These are phyloP conservation scores for Lordiphosa clarofinis DNA, from an alignment of 1,140 invertebrate genomes.

Conservation along the genomic window DNA sequence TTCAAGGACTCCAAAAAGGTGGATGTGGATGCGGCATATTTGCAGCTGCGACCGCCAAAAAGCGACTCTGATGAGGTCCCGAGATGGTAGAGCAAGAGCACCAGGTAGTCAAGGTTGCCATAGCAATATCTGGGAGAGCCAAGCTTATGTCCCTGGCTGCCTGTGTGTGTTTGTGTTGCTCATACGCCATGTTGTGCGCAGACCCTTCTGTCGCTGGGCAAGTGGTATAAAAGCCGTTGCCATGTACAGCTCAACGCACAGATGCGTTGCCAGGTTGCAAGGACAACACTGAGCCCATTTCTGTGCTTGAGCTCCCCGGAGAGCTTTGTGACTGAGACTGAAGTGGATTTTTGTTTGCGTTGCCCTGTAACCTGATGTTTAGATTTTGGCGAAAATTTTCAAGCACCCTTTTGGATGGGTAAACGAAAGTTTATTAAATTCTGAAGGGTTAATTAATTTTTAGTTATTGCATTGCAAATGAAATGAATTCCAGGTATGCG, in stretches of 20 bases:
- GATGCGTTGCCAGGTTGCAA: conserved; percentile 57
- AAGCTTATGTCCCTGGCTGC: conserved; percentile 1
- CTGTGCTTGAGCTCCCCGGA: too few relatives aligned
- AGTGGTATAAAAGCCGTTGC: conserved; percentile 69
- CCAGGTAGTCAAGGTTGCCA: conserved; percentile 74
- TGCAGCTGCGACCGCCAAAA: conserved; percentile 44
- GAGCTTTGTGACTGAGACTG: conserved; percentile 11
- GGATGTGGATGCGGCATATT: conserved; percentile 37
- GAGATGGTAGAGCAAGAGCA: conserved; percentile 64
- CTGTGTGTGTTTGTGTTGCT: conserved; percentile 28
- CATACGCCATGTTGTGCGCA: conserved; percentile 75
- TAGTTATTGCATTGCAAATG: too few relatives aligned
- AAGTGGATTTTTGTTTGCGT: conserved; percentile 37
- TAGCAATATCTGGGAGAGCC: conserved; percentile 63
- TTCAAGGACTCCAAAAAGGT: conserved; percentile 49
- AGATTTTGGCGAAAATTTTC: conserved; percentile 21
- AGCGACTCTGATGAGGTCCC: conserved; percentile 35
- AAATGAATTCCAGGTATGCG: too few relatives aligned
- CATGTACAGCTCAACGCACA: conserved; percentile 54
- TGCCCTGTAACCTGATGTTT: conserved; percentile 18
- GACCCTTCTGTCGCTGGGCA: conserved; percentile 32
- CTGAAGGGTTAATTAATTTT: too few relatives aligned
- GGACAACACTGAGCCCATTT: conserved; percentile 12
- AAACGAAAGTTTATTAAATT: too few relatives aligned
- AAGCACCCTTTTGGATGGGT: too few relatives aligned